Percentiles rank a stretch among this genome's conserved stretches.
These are phyloP conservation scores for Crocallis elinguaria DNA, from an alignment of 2,888 invertebrate genomes.

Conservation along the genomic window DNA sequence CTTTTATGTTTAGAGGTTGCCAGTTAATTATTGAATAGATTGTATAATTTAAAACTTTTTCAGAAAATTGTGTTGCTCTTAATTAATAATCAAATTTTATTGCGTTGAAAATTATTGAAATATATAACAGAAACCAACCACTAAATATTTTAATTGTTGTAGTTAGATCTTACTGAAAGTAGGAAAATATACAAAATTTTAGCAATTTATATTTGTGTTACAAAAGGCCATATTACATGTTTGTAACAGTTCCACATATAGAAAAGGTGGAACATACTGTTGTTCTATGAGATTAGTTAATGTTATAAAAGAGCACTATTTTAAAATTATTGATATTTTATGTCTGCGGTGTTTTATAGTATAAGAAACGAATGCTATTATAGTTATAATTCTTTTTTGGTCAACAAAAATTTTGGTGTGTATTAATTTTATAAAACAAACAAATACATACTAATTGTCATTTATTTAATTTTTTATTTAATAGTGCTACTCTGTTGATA, in stretches of 20 bases:
- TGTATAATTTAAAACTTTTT: not conserved
- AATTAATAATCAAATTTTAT: constrained; percentile 1
- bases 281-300: not conserved
- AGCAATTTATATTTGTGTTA: not conserved
- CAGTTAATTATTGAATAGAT: constrained; percentile 1
- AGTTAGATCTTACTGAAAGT: constrained; percentile 24
- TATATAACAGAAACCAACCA: not conserved
- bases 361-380: not conserved
- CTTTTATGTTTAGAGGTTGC: constrained; percentile 40
- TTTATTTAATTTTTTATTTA: constrained; percentile 6
- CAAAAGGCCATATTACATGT: not conserved
- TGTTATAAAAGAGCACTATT: not conserved
- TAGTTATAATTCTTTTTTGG: not conserved
- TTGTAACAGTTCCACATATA: not conserved
- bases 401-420: not conserved
- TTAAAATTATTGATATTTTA: not conserved
- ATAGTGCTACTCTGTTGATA: constrained; percentile 35
- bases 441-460: not conserved
- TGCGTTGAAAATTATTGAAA: not conserved
- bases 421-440: not conserved
- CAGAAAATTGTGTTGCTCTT: constrained; percentile 17
- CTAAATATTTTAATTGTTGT: constrained; percentile 4
- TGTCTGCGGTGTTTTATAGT: not conserved
- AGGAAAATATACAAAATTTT: constrained; percentile 17
- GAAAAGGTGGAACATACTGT: not conserved